phyloP scores from a whole-genome alignment of 2,797 vertebrate genomes.

The Lophius americanus region DNA sequence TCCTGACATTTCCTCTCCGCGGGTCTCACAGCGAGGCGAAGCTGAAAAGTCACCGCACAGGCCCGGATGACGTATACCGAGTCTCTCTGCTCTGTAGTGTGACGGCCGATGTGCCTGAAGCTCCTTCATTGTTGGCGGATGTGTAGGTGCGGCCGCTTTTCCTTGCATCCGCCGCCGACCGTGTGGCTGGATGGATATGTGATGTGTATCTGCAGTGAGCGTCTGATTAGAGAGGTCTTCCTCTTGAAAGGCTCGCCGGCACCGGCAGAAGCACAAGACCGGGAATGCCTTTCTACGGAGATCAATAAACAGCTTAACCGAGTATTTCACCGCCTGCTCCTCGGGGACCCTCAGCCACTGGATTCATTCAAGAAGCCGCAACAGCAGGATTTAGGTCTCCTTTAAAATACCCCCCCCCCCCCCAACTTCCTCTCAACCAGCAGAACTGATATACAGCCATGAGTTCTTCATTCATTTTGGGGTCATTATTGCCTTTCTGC shows the following conservation, averaged over 20 bases:
- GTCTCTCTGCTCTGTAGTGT: background rate
- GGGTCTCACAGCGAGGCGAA: conserved; percentile 8
- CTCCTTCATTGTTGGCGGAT: conserved; percentile 15
- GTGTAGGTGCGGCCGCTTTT: conserved; percentile 26
- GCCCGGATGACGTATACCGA: background rate
- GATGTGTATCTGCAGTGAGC: conserved; percentile 63
- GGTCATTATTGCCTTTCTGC: conserved; percentile 56
- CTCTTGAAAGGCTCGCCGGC: conserved; percentile 56
- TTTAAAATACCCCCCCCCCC: conserved; percentile 28
- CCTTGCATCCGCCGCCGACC: conserved; percentile 6
- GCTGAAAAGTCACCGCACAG: conserved; percentile 24
- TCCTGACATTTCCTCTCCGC: conserved; percentile 22
- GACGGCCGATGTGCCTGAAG: background rate
- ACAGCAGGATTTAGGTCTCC: conserved; percentile 5
- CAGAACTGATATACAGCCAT: conserved; percentile 52
- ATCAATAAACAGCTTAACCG: conserved; percentile 76
- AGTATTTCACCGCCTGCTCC: conserved; percentile 63
- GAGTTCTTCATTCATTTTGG: conserved; percentile 54
- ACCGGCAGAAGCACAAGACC: conserved; percentile 35
- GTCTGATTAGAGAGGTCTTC: conserved; percentile 45
- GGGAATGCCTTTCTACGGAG: conserved; percentile 65
- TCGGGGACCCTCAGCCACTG: conserved; percentile 25
- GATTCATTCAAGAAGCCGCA: conserved; percentile 10
- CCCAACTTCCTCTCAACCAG: conserved; percentile 41
- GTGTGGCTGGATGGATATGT: conserved; percentile 56